These are phyloP conservation scores for Cataglyphis albicans DNA, from an alignment of 2,888 invertebrate species.

Conservation along the genomic window DNA sequence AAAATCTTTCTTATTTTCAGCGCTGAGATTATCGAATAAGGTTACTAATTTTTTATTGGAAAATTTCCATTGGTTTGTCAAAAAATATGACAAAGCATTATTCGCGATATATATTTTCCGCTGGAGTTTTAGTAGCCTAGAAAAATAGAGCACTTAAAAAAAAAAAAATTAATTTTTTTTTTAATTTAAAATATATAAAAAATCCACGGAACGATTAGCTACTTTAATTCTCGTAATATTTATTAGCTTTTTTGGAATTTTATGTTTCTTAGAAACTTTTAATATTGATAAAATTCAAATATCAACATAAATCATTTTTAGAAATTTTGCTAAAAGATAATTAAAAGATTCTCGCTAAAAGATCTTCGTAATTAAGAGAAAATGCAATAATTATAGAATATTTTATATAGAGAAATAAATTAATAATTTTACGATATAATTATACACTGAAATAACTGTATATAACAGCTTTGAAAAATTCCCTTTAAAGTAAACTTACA, in stretches of 20 bases:
- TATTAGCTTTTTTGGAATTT: neutral
- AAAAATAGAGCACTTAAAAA: conserved; percentile 59
- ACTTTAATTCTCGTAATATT: neutral
- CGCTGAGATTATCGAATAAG: conserved; percentile 16
- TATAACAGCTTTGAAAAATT: neutral
- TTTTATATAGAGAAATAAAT: neutral
- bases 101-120: conserved; percentile 92
- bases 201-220: neutral
- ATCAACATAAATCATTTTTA: neutral
- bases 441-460: neutral
- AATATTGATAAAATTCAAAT: conserved; percentile 1
- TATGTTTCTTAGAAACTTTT: neutral
- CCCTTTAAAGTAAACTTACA: conserved; percentile 87
- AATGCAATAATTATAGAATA: neutral
- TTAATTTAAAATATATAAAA: neutral
- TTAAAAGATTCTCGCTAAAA: neutral
- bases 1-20: conserved; percentile 86
- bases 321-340: neutral
- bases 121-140: conserved; percentile 92
- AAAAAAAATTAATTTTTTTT: neutral
- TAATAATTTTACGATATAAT: neutral
- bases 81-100: conserved; percentile 91
- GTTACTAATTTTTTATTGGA: conserved; percentile 88
- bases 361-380: neutral
- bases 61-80: conserved; percentile 92